Percentiles rank a stretch among this genome's conserved stretches.
Evolutionary conservation across 2,888 invertebrate species (phyloP).

Genomic region (Scaptomyza cyrtandrae): DNA sequence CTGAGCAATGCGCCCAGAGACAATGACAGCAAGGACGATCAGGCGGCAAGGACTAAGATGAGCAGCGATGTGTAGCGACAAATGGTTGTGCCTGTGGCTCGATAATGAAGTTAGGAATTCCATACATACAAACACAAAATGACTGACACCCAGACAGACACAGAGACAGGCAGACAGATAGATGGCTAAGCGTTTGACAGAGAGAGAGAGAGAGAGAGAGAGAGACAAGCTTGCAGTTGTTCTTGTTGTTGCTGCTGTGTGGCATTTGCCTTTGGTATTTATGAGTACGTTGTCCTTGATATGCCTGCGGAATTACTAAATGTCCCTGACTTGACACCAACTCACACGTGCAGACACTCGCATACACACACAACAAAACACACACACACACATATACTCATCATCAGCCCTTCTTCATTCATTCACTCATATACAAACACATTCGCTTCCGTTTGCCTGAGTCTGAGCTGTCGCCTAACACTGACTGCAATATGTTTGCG

Average conservation of each 20-base stretch:
- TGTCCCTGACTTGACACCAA: slow-evolving; percentile 80
- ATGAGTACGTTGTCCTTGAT: slow-evolving; percentile 82
- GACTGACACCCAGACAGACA: slow-evolving; percentile 45
- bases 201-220: slow-evolving; percentile 41
- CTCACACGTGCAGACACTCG: slow-evolving; percentile 54
- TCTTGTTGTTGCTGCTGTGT: slow-evolving; percentile 50
- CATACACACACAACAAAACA: slow-evolving; percentile 7
- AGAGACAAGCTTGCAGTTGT: slow-evolving; percentile 54
- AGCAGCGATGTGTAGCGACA: slow-evolving; percentile 59
- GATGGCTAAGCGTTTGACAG: slow-evolving; percentile 18
- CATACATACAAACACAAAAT: slow-evolving; percentile 72
- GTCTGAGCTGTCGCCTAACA: slow-evolving; percentile 61
- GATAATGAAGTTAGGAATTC: slow-evolving; percentile 80
- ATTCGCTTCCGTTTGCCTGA: slow-evolving; percentile 41
- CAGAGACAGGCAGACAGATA: slow-evolving; percentile 2
- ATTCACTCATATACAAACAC: slow-evolving; percentile 49
- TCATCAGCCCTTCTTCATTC: slow-evolving; percentile 63
- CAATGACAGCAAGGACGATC: slow-evolving; percentile 49
- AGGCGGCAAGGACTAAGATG: slow-evolving; percentile 29
- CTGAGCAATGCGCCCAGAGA: slow-evolving; percentile 69
- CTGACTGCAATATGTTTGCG: slow-evolving; percentile 69
- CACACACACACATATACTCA: slow-evolving; percentile 35
- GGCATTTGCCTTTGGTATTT: slow-evolving; percentile 81
- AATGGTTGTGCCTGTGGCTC: slow-evolving; percentile 59
- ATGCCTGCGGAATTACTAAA: slow-evolving; percentile 79